A percentile compares a stretch with the other conserved stretches of the same genome.
These are phyloP conservation scores for Sabellastarte sp. DNA, from an alignment of 2,888 invertebrate genomes.

Conservation along the genomic window DNA sequence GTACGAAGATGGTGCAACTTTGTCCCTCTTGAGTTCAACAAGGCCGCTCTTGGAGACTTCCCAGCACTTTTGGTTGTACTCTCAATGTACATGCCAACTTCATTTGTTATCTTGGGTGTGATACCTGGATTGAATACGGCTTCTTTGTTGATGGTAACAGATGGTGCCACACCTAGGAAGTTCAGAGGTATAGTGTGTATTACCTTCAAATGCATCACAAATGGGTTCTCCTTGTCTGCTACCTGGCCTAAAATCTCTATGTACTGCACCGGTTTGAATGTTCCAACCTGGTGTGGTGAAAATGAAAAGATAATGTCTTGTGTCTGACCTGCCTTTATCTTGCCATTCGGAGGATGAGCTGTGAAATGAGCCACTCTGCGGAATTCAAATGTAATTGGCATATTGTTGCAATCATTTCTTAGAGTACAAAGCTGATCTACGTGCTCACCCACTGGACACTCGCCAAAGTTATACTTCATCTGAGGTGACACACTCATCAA, in stretches of 20 bases:
- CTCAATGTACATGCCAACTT: conserved; percentile 55
- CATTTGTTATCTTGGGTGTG: conserved; percentile 57
- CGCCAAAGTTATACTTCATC: conserved; percentile 52
- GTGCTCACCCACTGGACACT: conserved; percentile 52
- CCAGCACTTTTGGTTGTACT: conserved; percentile 41
- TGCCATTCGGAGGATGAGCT: conserved; percentile 49
- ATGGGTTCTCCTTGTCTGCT: conserved; percentile 51
- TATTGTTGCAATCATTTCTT: conserved; percentile 46
- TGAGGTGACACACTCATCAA: conserved; percentile 44
- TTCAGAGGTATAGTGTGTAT: conserved; percentile 48
- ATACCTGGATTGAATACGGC: conserved; percentile 56
- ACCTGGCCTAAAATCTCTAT: conserved; percentile 54
- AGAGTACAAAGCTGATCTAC: conserved; percentile 49
- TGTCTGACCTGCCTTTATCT: conserved; percentile 46
- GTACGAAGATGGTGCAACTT: conserved; percentile 37
- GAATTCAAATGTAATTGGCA: conserved; percentile 54
- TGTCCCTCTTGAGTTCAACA: conserved; percentile 42
- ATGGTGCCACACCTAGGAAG: conserved; percentile 48
- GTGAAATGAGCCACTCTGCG: conserved; percentile 55
- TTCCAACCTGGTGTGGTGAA: conserved; percentile 56
- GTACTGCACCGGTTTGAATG: conserved; percentile 50
- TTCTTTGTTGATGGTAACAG: conserved; percentile 41
- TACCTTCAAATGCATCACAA: conserved; percentile 43
- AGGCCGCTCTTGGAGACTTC: conserved; percentile 44
- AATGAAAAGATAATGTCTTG: conserved; percentile 56